phyloP scores from a whole-genome alignment of 2,888 invertebrate genomes.

The Phengaris alcon region DNA sequence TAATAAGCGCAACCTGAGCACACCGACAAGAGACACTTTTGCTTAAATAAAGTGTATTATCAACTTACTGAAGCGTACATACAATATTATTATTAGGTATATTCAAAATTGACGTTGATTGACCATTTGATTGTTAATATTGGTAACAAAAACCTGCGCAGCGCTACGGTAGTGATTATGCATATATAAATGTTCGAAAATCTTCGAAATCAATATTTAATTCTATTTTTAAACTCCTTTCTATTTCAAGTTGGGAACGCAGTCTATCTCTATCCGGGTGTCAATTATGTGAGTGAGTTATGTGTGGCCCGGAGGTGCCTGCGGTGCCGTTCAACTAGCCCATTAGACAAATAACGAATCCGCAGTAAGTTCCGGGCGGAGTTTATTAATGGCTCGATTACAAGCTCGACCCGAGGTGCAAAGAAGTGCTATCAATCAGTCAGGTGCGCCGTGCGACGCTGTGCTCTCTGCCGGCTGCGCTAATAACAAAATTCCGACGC shows the following conservation, averaged over 20 bases:
- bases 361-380: constrained; percentile 75
- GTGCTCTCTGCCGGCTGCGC: constrained; percentile 71
- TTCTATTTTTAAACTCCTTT: constrained; percentile 40
- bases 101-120: too few relatives aligned
- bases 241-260: constrained; percentile 32
- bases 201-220: neutral
- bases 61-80: too few relatives aligned
- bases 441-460: constrained; percentile 73
- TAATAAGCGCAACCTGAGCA: neutral
- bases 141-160: neutral
- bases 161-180: neutral
- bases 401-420: constrained; percentile 78
- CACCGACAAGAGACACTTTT: neutral
- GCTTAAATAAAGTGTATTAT: constrained; percentile 32
- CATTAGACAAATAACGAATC: constrained; percentile 78
- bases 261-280: constrained; percentile 18
- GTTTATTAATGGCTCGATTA: constrained; percentile 80
- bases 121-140: too few relatives aligned
- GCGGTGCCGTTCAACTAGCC: constrained; percentile 49
- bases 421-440: constrained; percentile 80
- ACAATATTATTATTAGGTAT: too few relatives aligned
- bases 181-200: constrained; percentile 3
- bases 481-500: constrained; percentile 78
- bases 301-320: constrained; percentile 17
- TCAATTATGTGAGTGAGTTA: constrained; percentile 27